These are phyloP conservation scores for Acanthosoma haemorrhoidale DNA, from an alignment of 2,888 invertebrate genomes.

Conservation along the genomic window DNA sequence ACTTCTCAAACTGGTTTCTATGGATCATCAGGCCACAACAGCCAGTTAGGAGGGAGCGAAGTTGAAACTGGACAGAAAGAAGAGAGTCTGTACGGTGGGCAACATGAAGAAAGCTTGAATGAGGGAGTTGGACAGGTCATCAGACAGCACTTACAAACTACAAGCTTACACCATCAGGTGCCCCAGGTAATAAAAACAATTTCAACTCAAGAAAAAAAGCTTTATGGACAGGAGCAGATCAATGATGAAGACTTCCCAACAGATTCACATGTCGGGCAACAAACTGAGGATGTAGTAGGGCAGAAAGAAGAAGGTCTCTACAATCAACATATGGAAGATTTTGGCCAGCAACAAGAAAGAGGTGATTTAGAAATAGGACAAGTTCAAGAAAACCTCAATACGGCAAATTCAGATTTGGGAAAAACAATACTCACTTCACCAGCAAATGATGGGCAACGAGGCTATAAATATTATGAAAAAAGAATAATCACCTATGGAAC, in stretches of 20 bases:
- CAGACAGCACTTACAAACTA: background rate
- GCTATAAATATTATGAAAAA: background rate
- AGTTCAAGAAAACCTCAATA: background rate
- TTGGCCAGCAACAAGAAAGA: conserved; percentile 27
- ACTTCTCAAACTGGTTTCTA: conserved; percentile 3
- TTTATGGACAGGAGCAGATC: conserved; percentile 28
- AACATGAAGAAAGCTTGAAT: background rate
- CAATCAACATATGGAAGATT: conserved; percentile 44
- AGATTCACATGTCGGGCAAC: conserved; percentile 42
- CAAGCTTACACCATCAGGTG: background rate
- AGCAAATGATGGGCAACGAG: background rate
- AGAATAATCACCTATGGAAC: background rate
- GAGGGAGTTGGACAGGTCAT: background rate
- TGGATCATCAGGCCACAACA: too few relatives aligned
- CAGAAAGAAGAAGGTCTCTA: conserved; percentile 43
- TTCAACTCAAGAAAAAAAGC: background rate
- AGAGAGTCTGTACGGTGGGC: background rate
- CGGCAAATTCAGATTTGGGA: background rate
- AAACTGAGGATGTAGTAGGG: conserved; percentile 40
- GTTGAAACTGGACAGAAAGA: background rate
- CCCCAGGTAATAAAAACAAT: background rate
- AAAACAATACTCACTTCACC: background rate
- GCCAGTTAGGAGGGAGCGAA: background rate
- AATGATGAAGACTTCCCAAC: conserved; percentile 40
- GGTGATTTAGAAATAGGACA: background rate